Percentiles rank a stretch among this genome's conserved stretches.
phyloP scores from a whole-genome alignment of 2,113 vertebrate genomes.

The Amphilophus citrinellus region DNA sequence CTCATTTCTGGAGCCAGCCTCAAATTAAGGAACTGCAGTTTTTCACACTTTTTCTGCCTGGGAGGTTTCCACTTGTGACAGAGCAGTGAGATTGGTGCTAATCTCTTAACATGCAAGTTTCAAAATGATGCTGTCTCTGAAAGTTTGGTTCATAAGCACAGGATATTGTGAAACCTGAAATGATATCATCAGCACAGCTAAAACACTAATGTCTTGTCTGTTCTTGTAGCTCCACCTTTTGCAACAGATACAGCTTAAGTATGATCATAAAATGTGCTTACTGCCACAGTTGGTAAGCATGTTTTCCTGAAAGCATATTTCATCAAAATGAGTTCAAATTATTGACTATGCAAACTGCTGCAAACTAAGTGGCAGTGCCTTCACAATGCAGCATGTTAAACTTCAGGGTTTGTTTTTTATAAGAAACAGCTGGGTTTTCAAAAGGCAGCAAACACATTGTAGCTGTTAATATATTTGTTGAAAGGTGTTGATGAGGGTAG shows the following conservation, averaged over 20 bases:
- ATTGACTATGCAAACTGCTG: neutral
- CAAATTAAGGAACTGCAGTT: no score
- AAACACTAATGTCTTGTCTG: conserved; percentile 37
- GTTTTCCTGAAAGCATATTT: neutral
- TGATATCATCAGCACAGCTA: conserved; percentile 26
- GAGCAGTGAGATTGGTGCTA: neutral
- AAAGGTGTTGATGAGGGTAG: neutral
- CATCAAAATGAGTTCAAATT: neutral
- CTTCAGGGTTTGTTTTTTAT: neutral
- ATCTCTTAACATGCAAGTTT: neutral
- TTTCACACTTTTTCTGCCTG: no score
- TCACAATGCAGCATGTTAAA: neutral
- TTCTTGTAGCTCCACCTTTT: conserved; percentile 50
- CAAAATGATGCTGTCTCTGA: neutral
- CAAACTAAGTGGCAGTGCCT: neutral
- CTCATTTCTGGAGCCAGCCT: no score
- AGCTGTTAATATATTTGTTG: neutral
- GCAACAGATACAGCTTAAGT: neutral
- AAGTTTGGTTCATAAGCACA: conserved; percentile 18
- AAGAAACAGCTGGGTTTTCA: neutral
- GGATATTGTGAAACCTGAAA: conserved; percentile 49
- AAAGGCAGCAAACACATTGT: neutral
- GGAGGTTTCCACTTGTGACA: neutral
- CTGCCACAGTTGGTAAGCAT: neutral
- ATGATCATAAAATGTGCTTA: neutral